Percentiles rank a stretch among this genome's conserved stretches.
These are phyloP conservation scores for Haplotaxodon microlepis DNA, from an alignment of 2,113 vertebrate species.

Conservation along the genomic window DNA sequence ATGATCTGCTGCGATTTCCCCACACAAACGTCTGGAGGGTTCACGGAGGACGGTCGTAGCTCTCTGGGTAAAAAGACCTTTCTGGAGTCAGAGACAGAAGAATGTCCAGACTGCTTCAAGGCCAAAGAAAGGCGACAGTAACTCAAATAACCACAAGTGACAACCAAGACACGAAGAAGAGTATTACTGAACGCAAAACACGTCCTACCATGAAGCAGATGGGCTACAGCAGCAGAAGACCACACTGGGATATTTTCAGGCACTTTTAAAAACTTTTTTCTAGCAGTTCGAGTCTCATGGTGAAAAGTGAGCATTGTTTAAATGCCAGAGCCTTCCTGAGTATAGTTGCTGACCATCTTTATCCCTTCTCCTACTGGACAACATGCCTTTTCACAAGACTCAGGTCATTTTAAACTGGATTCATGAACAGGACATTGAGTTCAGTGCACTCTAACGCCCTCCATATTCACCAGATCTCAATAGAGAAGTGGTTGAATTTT, in stretches of 20 bases:
- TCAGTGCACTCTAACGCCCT: not conserved
- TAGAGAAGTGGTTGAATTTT: not conserved
- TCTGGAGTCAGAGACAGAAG: not conserved
- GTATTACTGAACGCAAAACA: not conserved
- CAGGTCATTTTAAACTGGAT: not conserved
- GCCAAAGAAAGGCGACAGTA: not conserved
- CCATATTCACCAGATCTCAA: not conserved
- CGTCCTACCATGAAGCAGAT: not conserved
- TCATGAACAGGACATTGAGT: not conserved
- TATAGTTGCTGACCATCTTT: not conserved
- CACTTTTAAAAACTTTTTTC: not conserved
- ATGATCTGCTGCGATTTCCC: not conserved
- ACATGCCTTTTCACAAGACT: not conserved
- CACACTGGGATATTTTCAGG: not conserved
- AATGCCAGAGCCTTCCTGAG: not conserved
- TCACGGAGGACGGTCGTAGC: not conserved
- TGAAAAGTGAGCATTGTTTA: not conserved
- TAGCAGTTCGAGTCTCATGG: accelerated
- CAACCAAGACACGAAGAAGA: not conserved
- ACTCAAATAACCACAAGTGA: not conserved
- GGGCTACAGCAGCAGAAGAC: not conserved
- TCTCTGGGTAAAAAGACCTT: not conserved
- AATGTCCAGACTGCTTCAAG: not conserved
- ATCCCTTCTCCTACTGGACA: not conserved
- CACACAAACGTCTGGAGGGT: not conserved